Percentiles rank a stretch among this genome's conserved stretches.
These are phyloP conservation scores for Cheirogaleus major DNA, from an alignment of 2,797 vertebrate genomes.

Conservation along the genomic window DNA sequence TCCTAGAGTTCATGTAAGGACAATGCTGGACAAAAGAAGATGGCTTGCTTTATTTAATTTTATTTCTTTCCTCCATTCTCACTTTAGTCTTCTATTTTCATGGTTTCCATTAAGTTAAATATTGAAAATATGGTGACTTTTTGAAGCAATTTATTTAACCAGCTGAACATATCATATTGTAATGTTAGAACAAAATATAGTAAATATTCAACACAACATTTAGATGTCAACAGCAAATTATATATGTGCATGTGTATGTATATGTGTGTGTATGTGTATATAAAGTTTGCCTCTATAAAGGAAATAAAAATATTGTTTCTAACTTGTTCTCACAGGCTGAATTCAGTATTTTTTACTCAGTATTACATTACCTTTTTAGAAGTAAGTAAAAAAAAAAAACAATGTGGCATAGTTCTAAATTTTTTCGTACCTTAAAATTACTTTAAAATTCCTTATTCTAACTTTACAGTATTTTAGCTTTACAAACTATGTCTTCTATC, in stretches of 20 bases:
- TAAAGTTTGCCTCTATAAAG: background rate
- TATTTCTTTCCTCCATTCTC: background rate
- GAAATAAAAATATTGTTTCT: slow-evolving; percentile 12
- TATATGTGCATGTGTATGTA: background rate
- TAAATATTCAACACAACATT: slow-evolving; percentile 35
- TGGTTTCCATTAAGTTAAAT: background rate
- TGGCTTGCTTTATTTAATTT: background rate
- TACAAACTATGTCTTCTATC: slow-evolving; percentile 14
- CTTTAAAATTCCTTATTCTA: slow-evolving; percentile 39
- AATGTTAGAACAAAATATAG: background rate
- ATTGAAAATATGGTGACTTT: slow-evolving; percentile 23
- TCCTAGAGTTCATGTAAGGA: background rate
- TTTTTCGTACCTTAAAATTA: slow-evolving; percentile 39
- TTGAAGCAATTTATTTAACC: background rate
- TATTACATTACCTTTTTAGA: background rate
- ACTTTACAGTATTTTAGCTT: slow-evolving; percentile 40
- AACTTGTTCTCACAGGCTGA: background rate
- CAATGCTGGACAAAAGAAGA: background rate
- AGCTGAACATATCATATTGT: background rate
- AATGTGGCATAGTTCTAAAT: background rate
- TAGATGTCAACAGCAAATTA: background rate
- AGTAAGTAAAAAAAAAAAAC: background rate
- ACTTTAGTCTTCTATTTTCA: background rate
- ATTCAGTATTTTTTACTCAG: slow-evolving; percentile 8
- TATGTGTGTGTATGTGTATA: background rate